Conservation (phyloP, 2,888 invertebrate species). For the Beris morrisii region DNA sequence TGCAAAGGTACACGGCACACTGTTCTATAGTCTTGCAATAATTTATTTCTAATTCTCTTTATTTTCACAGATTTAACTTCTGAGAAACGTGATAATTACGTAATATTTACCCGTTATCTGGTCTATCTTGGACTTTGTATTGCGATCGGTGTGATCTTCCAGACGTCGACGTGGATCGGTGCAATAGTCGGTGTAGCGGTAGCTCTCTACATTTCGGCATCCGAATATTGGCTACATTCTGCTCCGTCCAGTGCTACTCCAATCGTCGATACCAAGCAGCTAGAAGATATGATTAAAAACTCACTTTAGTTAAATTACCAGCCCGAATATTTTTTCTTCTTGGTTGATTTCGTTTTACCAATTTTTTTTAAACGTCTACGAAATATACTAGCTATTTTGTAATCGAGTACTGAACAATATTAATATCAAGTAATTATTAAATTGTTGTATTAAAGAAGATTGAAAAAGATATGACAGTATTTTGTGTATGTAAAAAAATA, state of each 20-base stretch:
- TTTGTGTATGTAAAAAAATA: no score
- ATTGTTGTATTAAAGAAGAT: no score
- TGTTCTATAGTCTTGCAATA: background rate
- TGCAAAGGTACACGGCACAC: constrained; percentile 67
- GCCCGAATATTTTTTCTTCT: background rate
- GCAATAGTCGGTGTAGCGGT: constrained; percentile 78
- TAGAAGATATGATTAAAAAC: constrained; percentile 55
- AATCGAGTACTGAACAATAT: no score
- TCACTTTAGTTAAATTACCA: constrained; percentile 43
- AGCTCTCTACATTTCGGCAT: constrained; percentile 78
- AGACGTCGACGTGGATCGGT: constrained; percentile 75
- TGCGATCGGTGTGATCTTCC: constrained; percentile 83
- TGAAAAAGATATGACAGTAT: no score
- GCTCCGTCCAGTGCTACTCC: constrained; percentile 48
- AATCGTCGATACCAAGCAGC: constrained; percentile 52
- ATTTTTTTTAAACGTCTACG: background rate
- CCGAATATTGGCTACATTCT: constrained; percentile 71
- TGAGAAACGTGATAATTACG: constrained; percentile 60
- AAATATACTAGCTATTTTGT: no score
- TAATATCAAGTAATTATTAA: no score
- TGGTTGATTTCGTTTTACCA: background rate
- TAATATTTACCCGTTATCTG: constrained; percentile 71
- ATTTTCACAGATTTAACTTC: constrained; percentile 54
- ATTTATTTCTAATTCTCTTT: constrained; percentile 16
- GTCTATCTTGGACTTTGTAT: constrained; percentile 84